Conservation (phyloP, 2,888 invertebrate species). For the Erpobdella octoculata region DNA sequence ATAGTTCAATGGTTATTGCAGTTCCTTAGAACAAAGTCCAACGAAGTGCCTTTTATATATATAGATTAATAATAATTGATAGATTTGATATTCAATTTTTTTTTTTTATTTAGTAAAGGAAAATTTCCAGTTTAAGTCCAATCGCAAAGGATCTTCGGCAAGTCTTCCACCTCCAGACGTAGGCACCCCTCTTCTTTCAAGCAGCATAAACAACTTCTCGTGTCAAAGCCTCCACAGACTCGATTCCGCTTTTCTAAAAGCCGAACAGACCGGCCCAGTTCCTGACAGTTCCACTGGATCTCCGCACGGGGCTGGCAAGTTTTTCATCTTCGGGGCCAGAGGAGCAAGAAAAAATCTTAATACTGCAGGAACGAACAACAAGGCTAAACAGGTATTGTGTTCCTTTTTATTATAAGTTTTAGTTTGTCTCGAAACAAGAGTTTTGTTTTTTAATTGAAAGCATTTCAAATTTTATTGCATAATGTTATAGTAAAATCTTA, state of each 20-base stretch:
- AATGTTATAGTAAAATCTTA: no score
- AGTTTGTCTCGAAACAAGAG: neutral
- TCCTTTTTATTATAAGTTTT: neutral
- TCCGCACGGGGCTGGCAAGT: slow-evolving; percentile 12
- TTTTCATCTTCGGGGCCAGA: slow-evolving; percentile 29
- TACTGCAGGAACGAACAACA: neutral
- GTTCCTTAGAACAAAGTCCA: no score
- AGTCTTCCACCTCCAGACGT: slow-evolving; percentile 48
- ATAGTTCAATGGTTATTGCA: no score
- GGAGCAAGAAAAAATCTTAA: slow-evolving; percentile 11
- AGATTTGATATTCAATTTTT: no score
- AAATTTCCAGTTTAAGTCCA: neutral
- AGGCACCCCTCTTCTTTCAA: slow-evolving; percentile 38
- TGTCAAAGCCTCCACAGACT: slow-evolving; percentile 6
- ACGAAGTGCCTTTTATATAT: no score
- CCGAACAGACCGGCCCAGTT: neutral
- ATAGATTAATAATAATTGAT: no score
- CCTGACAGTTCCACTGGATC: slow-evolving; percentile 11
- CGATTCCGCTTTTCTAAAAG: neutral
- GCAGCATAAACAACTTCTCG: neutral
- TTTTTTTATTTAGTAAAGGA: slow-evolving; percentile 11
- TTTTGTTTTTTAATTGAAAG: slow-evolving; percentile 4
- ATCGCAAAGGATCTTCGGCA: slow-evolving; percentile 45
- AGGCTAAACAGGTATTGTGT: neutral
- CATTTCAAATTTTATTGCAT: no score